Evolutionary conservation across 2,888 invertebrate genomes (phyloP).

Genomic region (Watsonalla cultraria): DNA sequence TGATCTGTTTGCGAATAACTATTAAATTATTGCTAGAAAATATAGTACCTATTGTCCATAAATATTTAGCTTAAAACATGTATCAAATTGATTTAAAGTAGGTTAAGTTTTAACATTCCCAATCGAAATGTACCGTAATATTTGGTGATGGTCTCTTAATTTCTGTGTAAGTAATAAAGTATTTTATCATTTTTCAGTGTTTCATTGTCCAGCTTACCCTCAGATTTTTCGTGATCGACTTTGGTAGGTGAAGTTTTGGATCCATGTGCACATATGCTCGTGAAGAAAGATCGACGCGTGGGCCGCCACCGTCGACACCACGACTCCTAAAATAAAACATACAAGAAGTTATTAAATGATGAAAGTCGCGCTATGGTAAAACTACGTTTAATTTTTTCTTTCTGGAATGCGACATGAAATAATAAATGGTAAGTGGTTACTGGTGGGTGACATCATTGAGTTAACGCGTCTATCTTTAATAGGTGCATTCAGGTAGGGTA

Average conservation of each 20-base stretch:
- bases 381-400: too few species aligned
- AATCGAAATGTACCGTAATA: conserved; percentile 50
- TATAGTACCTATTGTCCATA: conserved; percentile 44
- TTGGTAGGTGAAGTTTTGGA: conserved; percentile 60
- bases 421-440: too few species aligned
- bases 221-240: conserved; percentile 62
- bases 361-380: not conserved
- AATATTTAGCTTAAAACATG: conserved; percentile 48
- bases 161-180: conserved; percentile 51
- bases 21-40: conserved; percentile 71
- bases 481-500: too few species aligned
- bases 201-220: conserved; percentile 56
- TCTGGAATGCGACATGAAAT: too few species aligned
- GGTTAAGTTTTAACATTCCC: conserved; percentile 35
- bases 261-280: conserved; percentile 62
- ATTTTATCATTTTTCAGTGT: conserved; percentile 33
- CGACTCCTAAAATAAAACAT: conserved; percentile 73
- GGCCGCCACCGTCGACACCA: conserved; percentile 82
- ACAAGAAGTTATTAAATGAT: conserved; percentile 1
- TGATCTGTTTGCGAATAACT: conserved; percentile 71
- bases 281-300: conserved; percentile 63
- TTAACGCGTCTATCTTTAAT: too few species aligned
- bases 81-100: conserved; percentile 39
- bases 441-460: too few species aligned
- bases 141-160: conserved; percentile 67